Evolutionary conservation across 2,797 vertebrate genomes (phyloP).

Genomic region (Parauchenoglanis ngamensis): DNA sequence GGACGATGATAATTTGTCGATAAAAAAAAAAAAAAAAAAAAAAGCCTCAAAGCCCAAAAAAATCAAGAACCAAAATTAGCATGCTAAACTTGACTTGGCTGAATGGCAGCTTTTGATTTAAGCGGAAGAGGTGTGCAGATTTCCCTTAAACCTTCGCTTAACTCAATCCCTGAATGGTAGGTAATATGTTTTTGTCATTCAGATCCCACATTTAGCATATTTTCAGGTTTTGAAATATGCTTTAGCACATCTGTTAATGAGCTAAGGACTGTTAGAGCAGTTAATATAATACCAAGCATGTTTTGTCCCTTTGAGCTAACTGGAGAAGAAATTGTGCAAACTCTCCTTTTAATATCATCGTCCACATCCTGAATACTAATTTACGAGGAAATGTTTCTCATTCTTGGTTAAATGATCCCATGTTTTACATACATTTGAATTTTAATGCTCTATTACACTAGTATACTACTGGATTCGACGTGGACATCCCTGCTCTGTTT

Average conservation of each 20-base stretch:
- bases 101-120: background rate
- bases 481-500: slow-evolving; percentile 1
- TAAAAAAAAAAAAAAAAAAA: background rate
- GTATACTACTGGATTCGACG: background rate
- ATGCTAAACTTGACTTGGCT: background rate
- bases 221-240: background rate
- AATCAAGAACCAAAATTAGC: background rate
- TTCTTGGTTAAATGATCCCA: background rate
- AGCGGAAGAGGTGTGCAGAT: background rate
- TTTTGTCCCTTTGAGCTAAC: background rate
- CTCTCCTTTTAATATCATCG: background rate
- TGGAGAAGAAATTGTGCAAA: background rate
- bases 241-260: background rate
- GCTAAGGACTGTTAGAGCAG: background rate
- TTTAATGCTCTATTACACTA: background rate
- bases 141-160: background rate
- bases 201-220: background rate
- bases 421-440: background rate
- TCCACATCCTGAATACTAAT: background rate
- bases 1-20: background rate
- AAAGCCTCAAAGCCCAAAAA: background rate
- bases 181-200: background rate
- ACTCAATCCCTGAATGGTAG: background rate
- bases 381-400: background rate
- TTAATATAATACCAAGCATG: background rate